These are phyloP conservation scores for Notarius quadriscutis DNA, from an alignment of 2,113 vertebrate genomes.

Conservation along the genomic window DNA sequence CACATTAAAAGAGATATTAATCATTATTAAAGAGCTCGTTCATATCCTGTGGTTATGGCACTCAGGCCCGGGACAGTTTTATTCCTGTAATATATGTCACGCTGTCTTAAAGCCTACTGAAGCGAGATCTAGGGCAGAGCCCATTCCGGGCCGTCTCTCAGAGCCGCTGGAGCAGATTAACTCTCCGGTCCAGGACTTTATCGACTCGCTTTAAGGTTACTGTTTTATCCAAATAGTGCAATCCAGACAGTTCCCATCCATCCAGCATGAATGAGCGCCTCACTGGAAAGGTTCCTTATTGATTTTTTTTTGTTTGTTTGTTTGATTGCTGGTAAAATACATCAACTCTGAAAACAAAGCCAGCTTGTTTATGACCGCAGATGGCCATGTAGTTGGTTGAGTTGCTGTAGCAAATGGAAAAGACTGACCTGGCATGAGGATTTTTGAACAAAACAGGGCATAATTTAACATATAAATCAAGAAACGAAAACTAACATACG, in stretches of 20 bases:
- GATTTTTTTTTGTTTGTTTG: neutral
- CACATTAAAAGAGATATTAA: conserved; percentile 1
- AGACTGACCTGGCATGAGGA: neutral
- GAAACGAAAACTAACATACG: too few relatives aligned
- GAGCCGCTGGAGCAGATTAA: conserved; percentile 45
- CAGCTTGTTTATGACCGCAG: neutral
- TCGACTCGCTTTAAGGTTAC: conserved; percentile 17
- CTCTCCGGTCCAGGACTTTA: conserved; percentile 18
- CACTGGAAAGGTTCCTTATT: neutral
- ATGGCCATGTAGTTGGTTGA: neutral
- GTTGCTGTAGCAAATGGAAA: neutral
- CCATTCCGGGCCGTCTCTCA: conserved; percentile 43
- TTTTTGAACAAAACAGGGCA: neutral
- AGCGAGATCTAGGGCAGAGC: conserved; percentile 45
- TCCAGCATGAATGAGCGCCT: conserved; percentile 21
- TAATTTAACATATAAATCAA: too few relatives aligned
- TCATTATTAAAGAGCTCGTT: neutral
- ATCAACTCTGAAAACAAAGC: neutral
- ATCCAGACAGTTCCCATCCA: conserved; percentile 55
- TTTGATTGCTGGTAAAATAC: neutral
- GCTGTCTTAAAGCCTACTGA: conserved; percentile 54
- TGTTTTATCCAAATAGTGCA: conserved; percentile 37
- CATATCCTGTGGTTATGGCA: neutral
- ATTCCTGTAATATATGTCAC: conserved; percentile 37
- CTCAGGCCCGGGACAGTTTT: conserved; percentile 14